Conservation (phyloP, 2,113 vertebrate species). For the Coryphaenoides rupestris region DNA sequence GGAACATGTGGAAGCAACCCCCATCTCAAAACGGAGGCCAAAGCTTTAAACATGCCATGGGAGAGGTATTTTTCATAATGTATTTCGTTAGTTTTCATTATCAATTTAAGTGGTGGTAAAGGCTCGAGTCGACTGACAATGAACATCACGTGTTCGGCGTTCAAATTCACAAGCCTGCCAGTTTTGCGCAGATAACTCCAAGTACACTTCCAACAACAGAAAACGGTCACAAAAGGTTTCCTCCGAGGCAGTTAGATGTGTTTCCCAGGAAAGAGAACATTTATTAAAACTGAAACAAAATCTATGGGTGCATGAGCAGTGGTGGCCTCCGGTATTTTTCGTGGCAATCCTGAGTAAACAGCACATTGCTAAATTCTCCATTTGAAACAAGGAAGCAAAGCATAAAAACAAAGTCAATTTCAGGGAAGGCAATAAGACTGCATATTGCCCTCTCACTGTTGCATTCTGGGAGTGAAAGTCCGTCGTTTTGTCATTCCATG, state of each 20-base stretch:
- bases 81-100: constrained; percentile 28
- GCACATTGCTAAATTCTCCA: constrained; percentile 87
- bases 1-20: constrained; percentile 33
- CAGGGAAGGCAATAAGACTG: constrained; percentile 82
- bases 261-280: constrained; percentile 98
- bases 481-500: constrained; percentile 15
- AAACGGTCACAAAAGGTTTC: constrained; percentile 81
- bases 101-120: constrained; percentile 28
- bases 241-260: constrained; percentile 88
- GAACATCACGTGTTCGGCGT: constrained; percentile 30
- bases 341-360: constrained; percentile 90
- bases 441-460: constrained; percentile 36
- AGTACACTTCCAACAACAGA: constrained; percentile 66
- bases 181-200: constrained; percentile 17
- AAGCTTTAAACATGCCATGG: constrained; percentile 25
- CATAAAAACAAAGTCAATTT: constrained; percentile 89
- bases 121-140: constrained; percentile 32
- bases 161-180: no score
- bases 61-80: constrained; percentile 12
- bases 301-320: constrained; percentile 78
- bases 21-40: constrained; percentile 12
- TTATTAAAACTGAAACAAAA: constrained; percentile 92
- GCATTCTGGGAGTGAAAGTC: constrained; percentile 39
- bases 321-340: constrained; percentile 82
- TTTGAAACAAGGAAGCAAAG: constrained; percentile 94